These are phyloP conservation scores for Micrasema minimum DNA, from an alignment of 1,140 invertebrate species.

Conservation along the genomic window DNA sequence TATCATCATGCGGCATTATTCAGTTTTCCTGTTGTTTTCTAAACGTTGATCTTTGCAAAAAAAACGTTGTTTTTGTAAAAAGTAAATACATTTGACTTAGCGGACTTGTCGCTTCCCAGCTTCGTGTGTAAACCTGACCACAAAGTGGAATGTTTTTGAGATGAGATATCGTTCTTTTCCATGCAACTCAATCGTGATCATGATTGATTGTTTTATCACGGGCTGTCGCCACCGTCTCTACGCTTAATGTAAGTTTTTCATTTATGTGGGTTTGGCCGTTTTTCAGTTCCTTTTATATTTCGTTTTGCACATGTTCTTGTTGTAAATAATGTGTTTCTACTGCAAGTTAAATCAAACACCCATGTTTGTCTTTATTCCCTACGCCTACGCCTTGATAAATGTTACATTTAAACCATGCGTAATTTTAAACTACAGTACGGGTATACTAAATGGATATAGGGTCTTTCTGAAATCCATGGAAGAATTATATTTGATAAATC, in stretches of 20 bases:
- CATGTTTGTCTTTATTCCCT: conserved; percentile 8
- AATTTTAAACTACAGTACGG: no score
- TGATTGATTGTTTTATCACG: conserved; percentile 60
- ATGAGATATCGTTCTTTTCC: conserved; percentile 53
- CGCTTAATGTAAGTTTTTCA: conserved; percentile 67
- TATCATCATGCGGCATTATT: no score
- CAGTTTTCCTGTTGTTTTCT: no score
- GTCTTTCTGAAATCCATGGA: no score
- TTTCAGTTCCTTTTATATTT: conserved; percentile 18
- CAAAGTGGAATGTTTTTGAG: conserved; percentile 47
- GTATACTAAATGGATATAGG: no score
- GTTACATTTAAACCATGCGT: no score
- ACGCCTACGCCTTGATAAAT: no score
- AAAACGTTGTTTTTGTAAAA: no score
- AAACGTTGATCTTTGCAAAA: no score
- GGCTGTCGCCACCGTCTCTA: conserved; percentile 60
- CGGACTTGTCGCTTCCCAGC: conserved; percentile 5
- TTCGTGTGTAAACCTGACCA: conserved; percentile 23
- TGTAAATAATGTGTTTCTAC: conserved; percentile 31
- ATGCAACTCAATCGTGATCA: conserved; percentile 52
- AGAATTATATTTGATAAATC: no score
- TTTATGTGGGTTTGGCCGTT: conserved; percentile 50
- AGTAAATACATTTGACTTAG: background rate
- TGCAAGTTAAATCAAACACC: conserved; percentile 30
- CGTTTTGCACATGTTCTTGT: conserved; percentile 36